Evolutionary conservation across 53 echinoderm and acorn worm species (phyloP).

Genomic region (Actinopyga echinites): DNA sequence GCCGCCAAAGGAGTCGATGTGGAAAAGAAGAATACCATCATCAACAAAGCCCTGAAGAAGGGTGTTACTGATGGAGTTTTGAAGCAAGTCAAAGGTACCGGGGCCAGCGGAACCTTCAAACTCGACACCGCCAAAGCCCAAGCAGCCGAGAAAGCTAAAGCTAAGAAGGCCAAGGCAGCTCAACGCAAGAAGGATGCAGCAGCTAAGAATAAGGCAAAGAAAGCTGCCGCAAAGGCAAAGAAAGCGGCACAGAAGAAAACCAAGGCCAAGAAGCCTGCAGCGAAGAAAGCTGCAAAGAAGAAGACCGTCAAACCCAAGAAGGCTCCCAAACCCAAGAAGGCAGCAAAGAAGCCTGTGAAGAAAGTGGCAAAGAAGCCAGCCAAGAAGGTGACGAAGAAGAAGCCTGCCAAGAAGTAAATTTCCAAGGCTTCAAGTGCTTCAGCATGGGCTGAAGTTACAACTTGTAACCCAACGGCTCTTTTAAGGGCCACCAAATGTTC

Average conservation of each 20-base stretch:
- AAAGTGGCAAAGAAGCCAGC: too few relatives aligned
- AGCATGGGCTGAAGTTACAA: too few relatives aligned
- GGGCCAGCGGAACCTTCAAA: too few relatives aligned
- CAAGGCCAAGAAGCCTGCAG: too few relatives aligned
- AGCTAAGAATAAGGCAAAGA: conserved; percentile 53
- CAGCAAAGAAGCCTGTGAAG: conserved; percentile 60
- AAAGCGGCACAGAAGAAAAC: too few relatives aligned
- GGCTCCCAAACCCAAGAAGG: too few relatives aligned
- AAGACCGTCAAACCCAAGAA: conserved; percentile 46
- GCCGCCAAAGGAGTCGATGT: conserved; percentile 47
- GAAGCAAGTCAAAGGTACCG: too few relatives aligned
- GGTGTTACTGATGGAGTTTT: conserved; percentile 51
- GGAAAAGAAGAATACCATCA: conserved; percentile 63
- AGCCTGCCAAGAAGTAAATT: conserved; percentile 57
- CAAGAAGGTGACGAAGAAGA: too few relatives aligned
- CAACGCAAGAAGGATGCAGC: conserved; percentile 55
- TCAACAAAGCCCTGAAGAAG: too few relatives aligned
- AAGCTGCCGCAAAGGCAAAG: conserved; percentile 47
- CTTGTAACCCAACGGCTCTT: too few relatives aligned
- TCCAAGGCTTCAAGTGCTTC: conserved; percentile 56
- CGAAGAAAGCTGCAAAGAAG: conserved; percentile 33
- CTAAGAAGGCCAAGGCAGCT: conserved; percentile 60
- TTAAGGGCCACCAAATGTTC: too few relatives aligned
- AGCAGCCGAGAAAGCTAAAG: conserved; percentile 54
- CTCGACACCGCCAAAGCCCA: too few relatives aligned